A percentile compares a stretch with the other conserved stretches of the same genome.
Conservation (phyloP, 2,113 vertebrate species). For the Capreolus pygargus region DNA sequence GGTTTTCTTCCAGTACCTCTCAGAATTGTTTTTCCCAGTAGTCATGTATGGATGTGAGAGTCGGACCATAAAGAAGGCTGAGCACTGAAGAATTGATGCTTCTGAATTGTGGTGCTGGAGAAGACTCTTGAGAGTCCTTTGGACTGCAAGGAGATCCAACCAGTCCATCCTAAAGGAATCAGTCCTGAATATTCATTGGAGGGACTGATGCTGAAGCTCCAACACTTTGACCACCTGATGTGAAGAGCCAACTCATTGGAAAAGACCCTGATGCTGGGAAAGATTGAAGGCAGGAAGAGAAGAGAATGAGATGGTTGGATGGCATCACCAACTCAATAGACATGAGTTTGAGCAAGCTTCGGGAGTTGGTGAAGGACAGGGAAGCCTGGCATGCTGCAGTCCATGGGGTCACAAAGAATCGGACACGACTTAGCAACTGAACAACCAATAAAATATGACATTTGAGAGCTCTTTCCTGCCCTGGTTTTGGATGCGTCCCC, state of each 20-base stretch:
- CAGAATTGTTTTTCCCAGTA: neutral
- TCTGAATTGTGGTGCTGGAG: neutral
- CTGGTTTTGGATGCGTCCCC: neutral
- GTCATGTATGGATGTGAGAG: neutral
- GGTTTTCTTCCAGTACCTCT: neutral
- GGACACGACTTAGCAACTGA: neutral
- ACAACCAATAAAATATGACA: neutral
- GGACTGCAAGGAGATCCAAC: neutral
- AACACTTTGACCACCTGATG: neutral
- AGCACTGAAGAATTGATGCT: neutral
- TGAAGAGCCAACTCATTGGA: neutral
- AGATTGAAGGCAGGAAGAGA: neutral
- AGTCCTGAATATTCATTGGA: neutral
- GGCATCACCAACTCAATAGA: neutral
- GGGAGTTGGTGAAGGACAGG: neutral
- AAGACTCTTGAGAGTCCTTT: neutral
- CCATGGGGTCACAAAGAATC: neutral
- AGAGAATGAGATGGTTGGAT: neutral
- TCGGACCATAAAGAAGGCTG: neutral
- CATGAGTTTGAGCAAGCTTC: neutral
- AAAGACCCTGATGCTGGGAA: neutral
- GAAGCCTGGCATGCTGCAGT: neutral
- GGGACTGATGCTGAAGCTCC: neutral
- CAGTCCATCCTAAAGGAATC: neutral
- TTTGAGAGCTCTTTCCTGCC: neutral